Base-by-base conservation (phyloP, 2,797 vertebrate species). In the Anas flavirostris region DNA sequence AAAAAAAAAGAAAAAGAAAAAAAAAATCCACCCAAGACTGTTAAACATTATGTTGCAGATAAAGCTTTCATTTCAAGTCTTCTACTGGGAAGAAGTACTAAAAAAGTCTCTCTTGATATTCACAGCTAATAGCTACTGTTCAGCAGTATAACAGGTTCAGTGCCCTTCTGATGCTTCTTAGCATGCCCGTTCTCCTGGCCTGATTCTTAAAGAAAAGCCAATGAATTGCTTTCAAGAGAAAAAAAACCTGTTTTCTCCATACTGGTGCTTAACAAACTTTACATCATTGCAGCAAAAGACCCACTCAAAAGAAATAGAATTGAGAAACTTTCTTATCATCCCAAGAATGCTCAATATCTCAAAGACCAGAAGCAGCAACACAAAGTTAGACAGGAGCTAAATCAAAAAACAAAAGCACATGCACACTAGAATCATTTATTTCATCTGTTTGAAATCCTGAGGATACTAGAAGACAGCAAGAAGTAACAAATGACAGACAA, bases 301-400 rank as follows among this genome's bases (percentile, higher is more conserved):
- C 17, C 22, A 16, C 18, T 56, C 21, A 46, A 62, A 56, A 55
- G 46, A 86, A 93, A 50, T 43, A 82, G 16, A 13, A 2, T 6
- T 68, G 28, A 81, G 46, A 88, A 90, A 93, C 46, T 33, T 76
- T 33, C 73, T 94, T 91, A 64, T 80, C 56, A 43, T 85, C 46
- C 50, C 55, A 60, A 82, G 58, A 93, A 70, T 10, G 14, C 46
- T 64, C 56, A 35, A 0, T 48, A 69, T 91, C 35, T 86, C 74
- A 44, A 68, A 59, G 56, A 92, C 46, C 31, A 82, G 86, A 77
- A 82, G 29, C 31, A 95, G 41, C n/a, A 90, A 58, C 31, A 41
- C 19, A 52, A 74, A 79, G 12, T 56, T 44, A 46, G 37, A 35
- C 16, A 78, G 69, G 13, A 69, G 12, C 23, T 86, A 70, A 90